Evolutionary conservation across 2,888 invertebrate species (phyloP), one percentile per base, ranked within the genome.

Genomic region (Eucriotettix oculatus): DNA sequence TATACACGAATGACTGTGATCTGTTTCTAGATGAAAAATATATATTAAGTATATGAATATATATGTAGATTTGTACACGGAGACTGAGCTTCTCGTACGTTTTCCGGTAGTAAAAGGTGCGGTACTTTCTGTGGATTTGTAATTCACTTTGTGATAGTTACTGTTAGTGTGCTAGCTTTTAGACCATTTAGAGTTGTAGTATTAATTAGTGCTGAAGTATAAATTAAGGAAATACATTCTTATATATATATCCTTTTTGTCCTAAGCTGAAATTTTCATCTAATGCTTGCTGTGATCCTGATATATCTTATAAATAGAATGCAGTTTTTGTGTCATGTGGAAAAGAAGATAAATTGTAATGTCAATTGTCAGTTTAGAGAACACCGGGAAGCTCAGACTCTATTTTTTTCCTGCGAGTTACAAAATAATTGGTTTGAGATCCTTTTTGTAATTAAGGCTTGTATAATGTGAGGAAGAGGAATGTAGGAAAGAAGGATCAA

Each of bases 1-100:
- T 55, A 58, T 54, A 61, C 61, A 56, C 53, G 53, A 55, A 52
- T 60, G 62, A 58, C 62, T 62, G 62, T 60, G 60, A 62, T 62
- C 60, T 58, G 58, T 58, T 44, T 58, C 16, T 53, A 54, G 43
- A 16, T 52, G 58, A 54, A 54, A 29, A 54, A 53, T 59, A 54
- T 54, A 16, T 52, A 54, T 43, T 43, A 29, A 54, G 54, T 59
- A 54, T 54, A 54, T 29, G 29, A 42, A 17, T 54, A 16, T 43
- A 57, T 16, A 41, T 42, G 17, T 44, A 57, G 16, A n/a, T 57
- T 43, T 57, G 48, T 41, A 57, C 9, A 14, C 48, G 5, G 48
- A 48, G n/a, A 7, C 48, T n/a, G n/a, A 48, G 12, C 48, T 48
- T 5, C 16, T 54, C 16, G 54, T 54, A 16, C 40, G 55, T 55